Evolutionary conservation across 2,888 invertebrate species (phyloP).

Genomic region (Andrena camellia): DNA sequence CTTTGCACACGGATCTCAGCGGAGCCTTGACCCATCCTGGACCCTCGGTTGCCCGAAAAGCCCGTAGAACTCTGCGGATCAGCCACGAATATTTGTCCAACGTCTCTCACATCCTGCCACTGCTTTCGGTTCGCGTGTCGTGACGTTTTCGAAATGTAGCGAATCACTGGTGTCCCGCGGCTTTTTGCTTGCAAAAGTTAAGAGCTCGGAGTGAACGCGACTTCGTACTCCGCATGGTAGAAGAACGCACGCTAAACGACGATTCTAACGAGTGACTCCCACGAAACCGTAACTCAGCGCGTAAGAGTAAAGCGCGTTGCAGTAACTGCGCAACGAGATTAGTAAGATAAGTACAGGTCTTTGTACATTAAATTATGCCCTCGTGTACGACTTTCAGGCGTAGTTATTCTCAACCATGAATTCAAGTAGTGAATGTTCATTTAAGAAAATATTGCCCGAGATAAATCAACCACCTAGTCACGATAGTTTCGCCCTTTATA

Average conservation of each 20-base stretch:
- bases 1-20: conserved; percentile 38
- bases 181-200: not conserved
- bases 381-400: not conserved
- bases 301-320: not conserved
- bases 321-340: conserved; percentile 15
- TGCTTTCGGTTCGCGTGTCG: not conserved
- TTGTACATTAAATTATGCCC: conserved; percentile 26
- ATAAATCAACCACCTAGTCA: not conserved
- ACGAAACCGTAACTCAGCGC: conserved; percentile 17
- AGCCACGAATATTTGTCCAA: conserved; percentile 38
- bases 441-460: not conserved
- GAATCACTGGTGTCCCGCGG: not conserved
- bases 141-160: not conserved
- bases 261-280: conserved; percentile 19
- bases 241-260: not conserved
- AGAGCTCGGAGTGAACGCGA: not conserved
- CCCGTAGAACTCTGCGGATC: not conserved
- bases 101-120: conserved; percentile 14
- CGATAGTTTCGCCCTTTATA: too few species aligned
- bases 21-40: conserved; percentile 24
- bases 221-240: too few species aligned
- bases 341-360: conserved; percentile 37
- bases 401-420: not conserved
- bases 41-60: not conserved
- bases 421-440: not conserved